Base-by-base conservation (phyloP, 2,888 invertebrate species). In the Pristionchus fissidentatus region DNA sequence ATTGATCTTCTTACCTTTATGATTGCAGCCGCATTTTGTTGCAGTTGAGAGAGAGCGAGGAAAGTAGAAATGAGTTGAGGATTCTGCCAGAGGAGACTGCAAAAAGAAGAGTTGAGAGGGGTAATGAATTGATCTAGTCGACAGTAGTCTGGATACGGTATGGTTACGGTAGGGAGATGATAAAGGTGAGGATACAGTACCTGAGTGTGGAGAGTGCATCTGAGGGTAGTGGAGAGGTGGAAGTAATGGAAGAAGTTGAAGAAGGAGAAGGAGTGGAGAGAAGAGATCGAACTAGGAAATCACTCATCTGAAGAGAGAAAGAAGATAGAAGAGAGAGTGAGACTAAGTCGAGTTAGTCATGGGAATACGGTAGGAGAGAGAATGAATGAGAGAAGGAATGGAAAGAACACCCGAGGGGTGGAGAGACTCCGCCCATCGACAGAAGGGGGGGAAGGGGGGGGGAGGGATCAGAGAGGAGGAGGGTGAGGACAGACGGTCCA, bases 71-170 rank as follows among this genome's bases (percentile, higher is more conserved):
- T n/a, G 10, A 81, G 66, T 66, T 81, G 81, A 43, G 83, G 83
- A n/a, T 78, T 83, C 81, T 80, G 81, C 84, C 84, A 84, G 60
- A 84, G 66, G 22, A 84, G 26, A 49, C 57, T 83, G 32, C 43
- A 46, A 5, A 52, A 52, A 78, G 62, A 62, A 26, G 35, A 32
- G 78, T 15, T 22, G 10, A 80, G 55, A 60, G 41, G 52, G 55
- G 2, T 52, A 26, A 57, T 57, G 26, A 32, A 32, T 15, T 62
- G 32, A n/a, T n/a, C n/a, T n/a, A n/a, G 8, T 15, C 60, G 60
- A n/a, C n/a, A 60, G 60, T 8, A 60, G 60, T 8, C 8, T 15
- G 60, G 49, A 49, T 49, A 49, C 49, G 49, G 49, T 49, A 49
- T 15, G n/a, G n/a, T n/a, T n/a, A n/a, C n/a, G n/a, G n/a, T 15